Base-by-base conservation (phyloP, 2,888 invertebrate species). In the Dasypolia templi region DNA sequence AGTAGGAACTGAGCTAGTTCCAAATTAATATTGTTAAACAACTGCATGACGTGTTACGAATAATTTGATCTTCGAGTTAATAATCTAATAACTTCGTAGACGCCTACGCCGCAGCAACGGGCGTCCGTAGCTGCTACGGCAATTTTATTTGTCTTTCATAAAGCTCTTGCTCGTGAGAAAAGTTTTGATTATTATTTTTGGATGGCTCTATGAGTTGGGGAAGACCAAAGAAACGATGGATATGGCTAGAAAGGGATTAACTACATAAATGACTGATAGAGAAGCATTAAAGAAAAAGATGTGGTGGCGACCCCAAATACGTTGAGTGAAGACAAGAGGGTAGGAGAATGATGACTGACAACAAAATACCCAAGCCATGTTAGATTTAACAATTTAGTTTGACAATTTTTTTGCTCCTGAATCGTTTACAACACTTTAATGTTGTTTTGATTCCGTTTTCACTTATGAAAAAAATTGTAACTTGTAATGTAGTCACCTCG, bases 381-480 rank as follows among this genome's bases (percentile, higher is more conserved):
- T 14, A 11, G 17, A 61, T 32, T 35, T 44, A 7, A 49, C 0
- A 12, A 6, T 66, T 66, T 42, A 42, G 63, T 32, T 61, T 12
- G 67, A 58, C 32, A 26, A 22, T 32, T 26, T 65, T 46, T 68
- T 58, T 42, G 39, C 12, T 29, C 3, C 61, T 77, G 19, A 39
- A n/a, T 22, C 14, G 9, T 69, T 55, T 49, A 12, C 3, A 46
- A 42, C n/a, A 44, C 7, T 63, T 29, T 73, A 68, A 82, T 79
- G 71, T 71, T 55, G 22, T 79, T 82, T 62, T 81, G 46, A 82
- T 81, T 59, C 0, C 1, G n/a, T 53, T 64, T 53, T 49, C 39
- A 72, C 67, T 67, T 65, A 62, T 12, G 35, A 26, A 29, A 58
- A 42, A 68, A 46, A 67, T 59, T 42, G 14, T 56, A 39, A 58